Conservation (phyloP, 2,113 vertebrate species). For the Bos taurus region ARS-UCD2.0 NC_037343.1:48994001-48994500, state of each 20-base stretch:
- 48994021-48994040: neutral
- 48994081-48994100: neutral
- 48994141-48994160: accelerated
- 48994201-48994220: accelerated
- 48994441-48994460: neutral
- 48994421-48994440: neutral
- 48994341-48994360: neutral
- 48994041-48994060: neutral
- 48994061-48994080: neutral
- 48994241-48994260: no score
- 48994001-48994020: neutral
- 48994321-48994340: neutral
- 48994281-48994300: no score
- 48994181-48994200: accelerated
- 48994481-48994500: no score
- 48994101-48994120: neutral
- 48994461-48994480: neutral
- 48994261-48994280: neutral
- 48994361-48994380: neutral
- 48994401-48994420: neutral
- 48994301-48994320: accelerated
- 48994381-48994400: neutral
- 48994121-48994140: neutral
- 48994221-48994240: accelerated
- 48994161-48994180: accelerated